Conservation (phyloP, 2,888 invertebrate species). For the Synergus laeviventris region DNA sequence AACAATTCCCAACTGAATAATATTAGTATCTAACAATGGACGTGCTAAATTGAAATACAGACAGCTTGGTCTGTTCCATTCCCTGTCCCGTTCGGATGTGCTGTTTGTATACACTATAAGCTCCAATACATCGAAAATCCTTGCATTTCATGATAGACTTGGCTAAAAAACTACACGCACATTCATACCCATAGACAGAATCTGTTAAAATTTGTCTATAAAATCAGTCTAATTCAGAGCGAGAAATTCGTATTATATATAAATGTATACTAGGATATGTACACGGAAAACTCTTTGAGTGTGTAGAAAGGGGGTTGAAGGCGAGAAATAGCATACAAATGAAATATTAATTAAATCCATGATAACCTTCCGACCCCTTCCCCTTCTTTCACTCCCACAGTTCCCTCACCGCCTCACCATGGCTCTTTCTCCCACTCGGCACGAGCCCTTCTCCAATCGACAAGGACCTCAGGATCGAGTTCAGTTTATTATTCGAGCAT, state of each 20-base stretch:
- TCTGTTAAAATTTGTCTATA: constrained; percentile 35
- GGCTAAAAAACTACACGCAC: background rate
- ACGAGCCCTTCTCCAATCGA: constrained; percentile 44
- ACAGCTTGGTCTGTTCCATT: constrained; percentile 58
- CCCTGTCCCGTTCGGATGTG: constrained; percentile 53
- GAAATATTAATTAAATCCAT: constrained; percentile 72
- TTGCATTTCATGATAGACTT: background rate
- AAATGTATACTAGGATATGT: constrained; percentile 42
- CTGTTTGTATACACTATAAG: constrained; percentile 43
- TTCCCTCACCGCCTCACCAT: constrained; percentile 26
- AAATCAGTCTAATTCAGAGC: constrained; percentile 37
- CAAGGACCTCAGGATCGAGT: constrained; percentile 56
- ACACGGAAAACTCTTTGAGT: constrained; percentile 42
- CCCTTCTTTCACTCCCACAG: constrained; percentile 42
- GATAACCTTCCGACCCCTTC: constrained; percentile 62
- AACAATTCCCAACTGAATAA: constrained; percentile 74
- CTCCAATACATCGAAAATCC: constrained; percentile 41
- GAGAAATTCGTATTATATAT: constrained; percentile 35
- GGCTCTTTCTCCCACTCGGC: constrained; percentile 46
- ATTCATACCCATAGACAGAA: constrained; percentile 39
- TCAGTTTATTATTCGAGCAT: constrained; percentile 60
- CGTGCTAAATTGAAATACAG: constrained; percentile 73
- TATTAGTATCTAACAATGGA: constrained; percentile 74
- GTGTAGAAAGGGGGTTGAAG: constrained; percentile 51
- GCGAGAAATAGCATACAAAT: constrained; percentile 69